These are phyloP conservation scores for Papilio polytes DNA, from an alignment of 1,140 invertebrate genomes.

Conservation along the genomic window DNA sequence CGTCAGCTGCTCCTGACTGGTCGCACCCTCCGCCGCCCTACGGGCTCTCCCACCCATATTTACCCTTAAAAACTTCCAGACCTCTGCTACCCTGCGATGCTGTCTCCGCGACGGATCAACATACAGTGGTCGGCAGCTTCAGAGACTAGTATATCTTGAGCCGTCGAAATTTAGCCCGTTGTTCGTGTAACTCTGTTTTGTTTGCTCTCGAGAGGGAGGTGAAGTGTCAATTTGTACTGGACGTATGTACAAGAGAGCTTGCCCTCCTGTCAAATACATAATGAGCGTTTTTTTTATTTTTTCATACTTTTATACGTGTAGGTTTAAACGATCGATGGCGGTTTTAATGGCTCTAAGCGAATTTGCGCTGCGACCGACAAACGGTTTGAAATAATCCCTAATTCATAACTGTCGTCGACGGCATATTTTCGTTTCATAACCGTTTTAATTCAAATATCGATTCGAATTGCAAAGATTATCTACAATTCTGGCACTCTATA, in stretches of 20 bases:
- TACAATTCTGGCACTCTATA: not conserved
- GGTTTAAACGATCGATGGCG: slow-evolving; percentile 64
- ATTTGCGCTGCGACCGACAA: slow-evolving; percentile 45
- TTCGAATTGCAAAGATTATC: not conserved
- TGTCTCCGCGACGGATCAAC: slow-evolving; percentile 50
- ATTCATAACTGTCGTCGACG: slow-evolving; percentile 31
- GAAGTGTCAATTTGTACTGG: slow-evolving; percentile 42
- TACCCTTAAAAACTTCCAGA: slow-evolving; percentile 59
- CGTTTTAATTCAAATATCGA: too few species aligned
- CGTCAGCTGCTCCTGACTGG: slow-evolving; percentile 81
- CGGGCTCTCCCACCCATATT: slow-evolving; percentile 63
- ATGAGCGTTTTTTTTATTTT: slow-evolving; percentile 65
- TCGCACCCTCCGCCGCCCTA: slow-evolving; percentile 58
- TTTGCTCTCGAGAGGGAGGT: slow-evolving; percentile 29
- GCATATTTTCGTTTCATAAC: slow-evolving; percentile 14
- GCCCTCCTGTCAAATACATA: slow-evolving; percentile 76
- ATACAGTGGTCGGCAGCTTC: slow-evolving; percentile 50
- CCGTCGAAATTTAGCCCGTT: slow-evolving; percentile 46
- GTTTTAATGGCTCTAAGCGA: slow-evolving; percentile 54
- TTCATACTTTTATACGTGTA: slow-evolving; percentile 54
- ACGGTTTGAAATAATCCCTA: slow-evolving; percentile 13
- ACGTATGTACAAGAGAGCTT: slow-evolving; percentile 47
- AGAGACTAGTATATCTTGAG: slow-evolving; percentile 54
- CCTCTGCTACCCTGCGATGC: slow-evolving; percentile 45
- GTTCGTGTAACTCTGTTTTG: slow-evolving; percentile 29